Evolutionary conservation across 2,888 invertebrate species (phyloP), one percentile per base, ranked within the genome.

Genomic region (Anaspis maculata): DNA sequence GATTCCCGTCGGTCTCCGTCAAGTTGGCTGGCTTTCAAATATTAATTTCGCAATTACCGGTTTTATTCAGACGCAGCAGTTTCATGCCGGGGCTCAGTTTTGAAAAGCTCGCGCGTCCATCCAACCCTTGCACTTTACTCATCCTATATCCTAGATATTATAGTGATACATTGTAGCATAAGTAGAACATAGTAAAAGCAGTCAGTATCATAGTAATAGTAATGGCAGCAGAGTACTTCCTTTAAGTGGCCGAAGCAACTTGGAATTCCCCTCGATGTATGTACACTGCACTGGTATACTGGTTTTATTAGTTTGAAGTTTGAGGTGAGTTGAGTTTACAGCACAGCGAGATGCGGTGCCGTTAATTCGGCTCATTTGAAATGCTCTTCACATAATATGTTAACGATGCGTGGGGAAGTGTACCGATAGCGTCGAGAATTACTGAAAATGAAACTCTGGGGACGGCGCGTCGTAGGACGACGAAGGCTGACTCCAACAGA

Each of bases 21-120:
- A 39, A 44, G 34, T 50, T 52, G 53, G 56, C 57, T 54, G 51
- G 52, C 54, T 57, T 59, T 64, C 62, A 65, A 65, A 63, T 64
- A 66, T 64, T 65, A 64, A 66, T 63, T 62, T 59, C 53, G 60
- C 64, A 64, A 65, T 64, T 63, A 64, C 65, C 59, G 62, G 62
- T 58, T 59, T 60, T 56, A 61, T 62, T 61, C 60, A 33, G 34
- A 21, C 28, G 34, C 32, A 31, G 28, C 16, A 32, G 26, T 36
- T 30, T n/a, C n/a, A n/a, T n/a, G n/a, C n/a, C n/a, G n/a, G n/a
- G n/a, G n/a, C n/a, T n/a, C n/a, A n/a, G n/a, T n/a, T n/a, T n/a
- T n/a, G n/a, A n/a, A n/a, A n/a, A n/a, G n/a, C n/a, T n/a, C n/a
- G n/a, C n/a, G n/a, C n/a, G n/a, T n/a, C n/a, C n/a, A n/a, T n/a